Evolutionary conservation across 1,140 invertebrate species (phyloP).

Genomic region (Bombus huntii): DNA sequence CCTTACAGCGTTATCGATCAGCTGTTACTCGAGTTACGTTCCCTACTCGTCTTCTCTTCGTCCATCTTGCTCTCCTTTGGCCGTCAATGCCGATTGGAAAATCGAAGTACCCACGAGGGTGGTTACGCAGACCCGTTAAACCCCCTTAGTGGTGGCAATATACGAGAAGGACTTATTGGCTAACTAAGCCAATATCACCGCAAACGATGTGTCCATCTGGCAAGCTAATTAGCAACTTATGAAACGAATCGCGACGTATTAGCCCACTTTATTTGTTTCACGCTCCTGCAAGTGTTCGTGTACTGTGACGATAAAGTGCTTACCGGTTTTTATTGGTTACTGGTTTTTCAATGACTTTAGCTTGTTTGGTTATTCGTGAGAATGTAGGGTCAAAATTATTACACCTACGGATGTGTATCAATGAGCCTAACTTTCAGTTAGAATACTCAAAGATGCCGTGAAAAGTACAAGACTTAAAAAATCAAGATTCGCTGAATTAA

Average conservation of each 20-base stretch:
- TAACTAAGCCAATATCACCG: conserved; percentile 65
- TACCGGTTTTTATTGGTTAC: too few species aligned
- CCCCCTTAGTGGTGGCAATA: conserved; percentile 37
- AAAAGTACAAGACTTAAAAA: too few species aligned
- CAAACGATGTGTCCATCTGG: conserved; percentile 24
- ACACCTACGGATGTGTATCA: too few species aligned
- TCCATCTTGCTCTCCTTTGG: not conserved
- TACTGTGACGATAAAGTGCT: too few species aligned
- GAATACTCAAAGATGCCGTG: too few species aligned
- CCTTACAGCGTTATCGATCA: conserved; percentile 13
- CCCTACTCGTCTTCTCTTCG: conserved; percentile 44
- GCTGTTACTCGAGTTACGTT: conserved; percentile 37
- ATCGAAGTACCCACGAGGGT: conserved; percentile 42
- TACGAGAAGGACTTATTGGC: conserved; percentile 72
- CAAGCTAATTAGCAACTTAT: conserved; percentile 30
- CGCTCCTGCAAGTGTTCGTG: too few species aligned
- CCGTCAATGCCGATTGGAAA: conserved; percentile 43
- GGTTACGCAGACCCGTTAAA: conserved; percentile 43
- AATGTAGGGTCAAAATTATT: too few species aligned
- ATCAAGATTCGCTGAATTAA: too few species aligned
- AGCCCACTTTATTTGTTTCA: too few species aligned
- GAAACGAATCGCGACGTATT: not conserved
- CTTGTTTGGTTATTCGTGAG: too few species aligned
- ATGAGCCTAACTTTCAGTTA: too few species aligned
- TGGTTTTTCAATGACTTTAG: too few species aligned